Conservation (phyloP, 2,888 invertebrate genomes). For the Linnaemya vulpina region DNA sequence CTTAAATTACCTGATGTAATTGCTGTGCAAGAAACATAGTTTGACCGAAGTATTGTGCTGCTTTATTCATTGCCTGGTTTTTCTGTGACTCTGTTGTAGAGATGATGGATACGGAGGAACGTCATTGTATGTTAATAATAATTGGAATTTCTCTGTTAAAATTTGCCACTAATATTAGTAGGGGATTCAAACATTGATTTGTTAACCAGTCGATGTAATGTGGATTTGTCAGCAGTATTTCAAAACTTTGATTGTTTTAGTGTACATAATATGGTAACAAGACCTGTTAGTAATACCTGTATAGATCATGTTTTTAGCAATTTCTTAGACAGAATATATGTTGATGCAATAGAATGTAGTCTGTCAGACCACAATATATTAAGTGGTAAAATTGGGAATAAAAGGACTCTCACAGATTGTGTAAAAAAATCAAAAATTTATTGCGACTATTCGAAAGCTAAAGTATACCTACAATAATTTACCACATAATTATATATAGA, state of each 20-base stretch:
- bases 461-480: not conserved
- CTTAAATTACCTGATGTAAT: too few species aligned
- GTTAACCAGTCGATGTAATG: not conserved
- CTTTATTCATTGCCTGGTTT: too few species aligned
- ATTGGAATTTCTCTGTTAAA: too few species aligned
- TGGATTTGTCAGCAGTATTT: not conserved
- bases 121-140: too few species aligned
- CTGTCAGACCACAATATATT: conserved; percentile 27
- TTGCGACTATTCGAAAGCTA: not conserved
- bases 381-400: conserved; percentile 13
- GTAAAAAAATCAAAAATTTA: not conserved
- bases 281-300: conserved; percentile 12
- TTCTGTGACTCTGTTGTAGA: too few species aligned
- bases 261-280: conserved; percentile 27
- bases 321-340: conserved; percentile 14
- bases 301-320: conserved; percentile 26
- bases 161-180: not conserved
- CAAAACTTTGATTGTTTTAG: conserved; percentile 6
- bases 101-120: too few species aligned
- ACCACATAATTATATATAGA: not conserved
- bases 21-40: too few species aligned
- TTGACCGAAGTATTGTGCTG: too few species aligned
- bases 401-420: not conserved
- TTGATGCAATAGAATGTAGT: conserved; percentile 14
- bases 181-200: conserved; percentile 26